Evolutionary conservation across 2,113 vertebrate genomes (phyloP), one percentile per base, ranked within the genome.

Genomic region (Chaetodon trifascialis): DNA sequence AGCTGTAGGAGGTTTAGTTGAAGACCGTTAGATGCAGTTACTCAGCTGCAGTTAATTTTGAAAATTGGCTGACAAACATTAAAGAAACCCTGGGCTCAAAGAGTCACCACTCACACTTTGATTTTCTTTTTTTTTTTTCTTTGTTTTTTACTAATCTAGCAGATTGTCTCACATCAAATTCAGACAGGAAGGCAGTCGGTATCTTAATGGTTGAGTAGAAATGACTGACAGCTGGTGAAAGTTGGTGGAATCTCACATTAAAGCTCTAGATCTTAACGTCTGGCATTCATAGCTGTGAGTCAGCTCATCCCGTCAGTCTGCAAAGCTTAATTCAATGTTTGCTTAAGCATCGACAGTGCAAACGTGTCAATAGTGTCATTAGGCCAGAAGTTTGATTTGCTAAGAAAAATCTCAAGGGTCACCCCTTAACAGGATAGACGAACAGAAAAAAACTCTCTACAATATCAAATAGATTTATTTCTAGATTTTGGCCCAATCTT

Each of bases 1-100:
- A 52, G 5, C 44, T 38, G 56, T 21, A 73, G 11, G n/a, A 72
- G 25, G 44, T 63, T 73, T 73, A n/a, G 25, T 49, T 34, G 56
- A 7, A 12, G 14, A 23, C 14, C 1, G 0, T 64, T 42, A 23
- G 62, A 3, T 3, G 0, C 7, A 25, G 46, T 65, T 25, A 16
- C 49, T 56, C 21, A 40, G 21, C 51, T 42, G 51, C 14, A n/a
- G 62, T 40, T n/a, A 8, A 55, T 55, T 55, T 38, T 23, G 4
- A 1, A 15, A 55, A 21, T 5, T 25, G 14, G 51, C 36, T 40
- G 30, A 36, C 14, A 17, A 17, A 68, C 15, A 54, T 23, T 19
- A 42, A 40, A 16, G 6, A 58, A 30, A 40, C 17, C 12, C 4
- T 10, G 4, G 0, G 36, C 11, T 42, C 21, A 9, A 38, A 21